Conservation (phyloP, 1,140 invertebrate genomes). For the Brevipalpus yothersi region DNA sequence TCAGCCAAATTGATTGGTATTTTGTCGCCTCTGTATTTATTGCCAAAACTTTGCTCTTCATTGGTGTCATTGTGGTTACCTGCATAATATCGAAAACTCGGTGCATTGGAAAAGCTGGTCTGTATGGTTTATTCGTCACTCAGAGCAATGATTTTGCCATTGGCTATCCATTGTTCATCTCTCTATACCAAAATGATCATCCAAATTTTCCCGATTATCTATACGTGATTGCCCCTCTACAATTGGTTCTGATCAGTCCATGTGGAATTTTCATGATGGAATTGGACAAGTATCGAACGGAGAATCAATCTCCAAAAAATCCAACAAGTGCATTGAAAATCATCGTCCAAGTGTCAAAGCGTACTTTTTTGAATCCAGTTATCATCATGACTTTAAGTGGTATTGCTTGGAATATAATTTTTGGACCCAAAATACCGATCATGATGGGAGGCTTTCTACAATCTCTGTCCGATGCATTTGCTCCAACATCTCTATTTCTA, state of each 20-base stretch:
- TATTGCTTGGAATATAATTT: slow-evolving; percentile 56
- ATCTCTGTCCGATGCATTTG: slow-evolving; percentile 64
- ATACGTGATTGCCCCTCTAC: slow-evolving; percentile 79
- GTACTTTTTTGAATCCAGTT: slow-evolving; percentile 62
- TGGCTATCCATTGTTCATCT: slow-evolving; percentile 47
- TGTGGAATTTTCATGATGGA: slow-evolving; percentile 75
- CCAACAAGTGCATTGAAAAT: neutral
- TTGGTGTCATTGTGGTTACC: slow-evolving; percentile 49
- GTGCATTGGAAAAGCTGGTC: slow-evolving; percentile 55
- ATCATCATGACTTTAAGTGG: slow-evolving; percentile 79
- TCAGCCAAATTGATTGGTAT: slow-evolving; percentile 53
- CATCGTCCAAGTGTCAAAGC: slow-evolving; percentile 24
- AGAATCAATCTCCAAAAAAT: neutral
- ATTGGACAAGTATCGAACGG: slow-evolving; percentile 37
- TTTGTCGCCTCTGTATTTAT: slow-evolving; percentile 62
- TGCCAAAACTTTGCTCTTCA: slow-evolving; percentile 62
- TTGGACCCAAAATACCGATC: slow-evolving; percentile 44
- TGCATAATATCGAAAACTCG: slow-evolving; percentile 47
- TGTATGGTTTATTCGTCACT: slow-evolving; percentile 83
- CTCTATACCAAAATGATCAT: slow-evolving; percentile 36
- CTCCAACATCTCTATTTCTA: slow-evolving; percentile 65
- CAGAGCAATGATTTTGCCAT: slow-evolving; percentile 96
- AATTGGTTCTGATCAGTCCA: slow-evolving; percentile 71
- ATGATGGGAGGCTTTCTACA: slow-evolving; percentile 40
- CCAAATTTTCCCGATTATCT: slow-evolving; percentile 72